These are phyloP conservation scores for Odocoileus virginianus DNA, from an alignment of 2,113 vertebrate genomes.

Conservation along the genomic window DNA sequence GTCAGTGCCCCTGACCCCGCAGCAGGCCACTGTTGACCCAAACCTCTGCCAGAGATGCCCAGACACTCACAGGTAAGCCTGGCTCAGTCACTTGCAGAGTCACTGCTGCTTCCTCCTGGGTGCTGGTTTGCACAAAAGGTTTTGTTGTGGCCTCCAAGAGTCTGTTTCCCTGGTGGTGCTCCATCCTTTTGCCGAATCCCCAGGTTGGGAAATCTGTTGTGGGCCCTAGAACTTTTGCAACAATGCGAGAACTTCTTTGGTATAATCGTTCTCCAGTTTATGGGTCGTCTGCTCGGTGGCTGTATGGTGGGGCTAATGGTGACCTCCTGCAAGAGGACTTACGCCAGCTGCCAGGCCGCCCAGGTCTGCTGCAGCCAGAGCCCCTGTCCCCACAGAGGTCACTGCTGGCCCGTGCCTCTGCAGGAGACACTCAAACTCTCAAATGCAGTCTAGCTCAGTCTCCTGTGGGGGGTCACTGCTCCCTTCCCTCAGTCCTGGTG, in stretches of 20 bases:
- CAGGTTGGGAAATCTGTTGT: not conserved
- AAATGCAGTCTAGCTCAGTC: not conserved
- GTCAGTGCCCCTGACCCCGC: not conserved
- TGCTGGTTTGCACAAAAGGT: not conserved
- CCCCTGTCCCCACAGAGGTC: not conserved
- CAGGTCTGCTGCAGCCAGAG: not conserved
- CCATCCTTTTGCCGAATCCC: not conserved
- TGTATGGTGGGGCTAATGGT: not conserved
- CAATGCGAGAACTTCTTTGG: not conserved
- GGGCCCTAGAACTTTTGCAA: not conserved
- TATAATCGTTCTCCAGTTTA: not conserved
- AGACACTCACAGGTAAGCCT: not conserved
- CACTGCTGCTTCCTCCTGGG: not conserved
- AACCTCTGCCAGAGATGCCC: rapidly evolving
- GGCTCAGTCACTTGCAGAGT: not conserved
- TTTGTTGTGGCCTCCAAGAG: not conserved
- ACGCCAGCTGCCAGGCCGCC: rapidly evolving
- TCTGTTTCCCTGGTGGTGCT: not conserved
- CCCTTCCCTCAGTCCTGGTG: not conserved
- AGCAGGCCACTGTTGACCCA: not conserved
- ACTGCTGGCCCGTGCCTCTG: not conserved
- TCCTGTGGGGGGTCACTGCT: not conserved
- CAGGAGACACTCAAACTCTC: not conserved
- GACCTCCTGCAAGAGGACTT: not conserved
- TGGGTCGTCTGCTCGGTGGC: not conserved